These are phyloP conservation scores for Drosophila nebulosa DNA, from an alignment of 1,140 invertebrate genomes.

Conservation along the genomic window DNA sequence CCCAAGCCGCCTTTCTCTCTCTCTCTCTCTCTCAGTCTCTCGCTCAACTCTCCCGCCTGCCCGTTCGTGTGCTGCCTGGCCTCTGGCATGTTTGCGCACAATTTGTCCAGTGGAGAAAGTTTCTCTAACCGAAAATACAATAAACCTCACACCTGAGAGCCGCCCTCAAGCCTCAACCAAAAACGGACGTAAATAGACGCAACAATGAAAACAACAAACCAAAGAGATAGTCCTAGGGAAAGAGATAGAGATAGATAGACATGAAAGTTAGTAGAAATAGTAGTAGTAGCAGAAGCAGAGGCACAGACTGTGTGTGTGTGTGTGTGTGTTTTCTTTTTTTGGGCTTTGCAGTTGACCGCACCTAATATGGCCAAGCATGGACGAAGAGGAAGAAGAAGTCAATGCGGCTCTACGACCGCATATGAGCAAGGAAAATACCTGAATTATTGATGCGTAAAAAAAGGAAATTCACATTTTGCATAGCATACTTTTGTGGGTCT, in stretches of 20 bases:
- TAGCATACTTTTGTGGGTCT: background rate
- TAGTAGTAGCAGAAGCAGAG: background rate
- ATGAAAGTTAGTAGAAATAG: background rate
- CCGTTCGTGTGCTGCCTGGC: too few species aligned
- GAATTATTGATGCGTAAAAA: slow-evolving; percentile 1
- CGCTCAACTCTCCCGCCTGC: background rate
- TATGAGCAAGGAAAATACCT: background rate
- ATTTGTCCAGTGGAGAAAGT: slow-evolving; percentile 3
- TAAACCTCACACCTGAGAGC: slow-evolving; percentile 4
- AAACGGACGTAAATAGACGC: background rate
- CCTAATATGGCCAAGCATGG: background rate
- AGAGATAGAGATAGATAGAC: background rate
- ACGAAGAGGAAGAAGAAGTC: background rate
- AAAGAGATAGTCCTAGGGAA: background rate
- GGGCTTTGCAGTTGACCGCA: background rate
- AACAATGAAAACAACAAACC: background rate
- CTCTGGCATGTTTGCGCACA: slow-evolving; percentile 7
- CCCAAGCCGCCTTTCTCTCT: too few species aligned
- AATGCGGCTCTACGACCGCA: background rate
- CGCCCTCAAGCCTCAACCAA: background rate
- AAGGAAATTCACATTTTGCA: background rate
- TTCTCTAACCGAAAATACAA: background rate
- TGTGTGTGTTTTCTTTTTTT: background rate
- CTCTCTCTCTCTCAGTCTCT: too few species aligned
- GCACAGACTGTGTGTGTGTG: too few species aligned